Base-by-base conservation (phyloP, 2,797 vertebrate species). In the Poeciliopsis turneri region DNA sequence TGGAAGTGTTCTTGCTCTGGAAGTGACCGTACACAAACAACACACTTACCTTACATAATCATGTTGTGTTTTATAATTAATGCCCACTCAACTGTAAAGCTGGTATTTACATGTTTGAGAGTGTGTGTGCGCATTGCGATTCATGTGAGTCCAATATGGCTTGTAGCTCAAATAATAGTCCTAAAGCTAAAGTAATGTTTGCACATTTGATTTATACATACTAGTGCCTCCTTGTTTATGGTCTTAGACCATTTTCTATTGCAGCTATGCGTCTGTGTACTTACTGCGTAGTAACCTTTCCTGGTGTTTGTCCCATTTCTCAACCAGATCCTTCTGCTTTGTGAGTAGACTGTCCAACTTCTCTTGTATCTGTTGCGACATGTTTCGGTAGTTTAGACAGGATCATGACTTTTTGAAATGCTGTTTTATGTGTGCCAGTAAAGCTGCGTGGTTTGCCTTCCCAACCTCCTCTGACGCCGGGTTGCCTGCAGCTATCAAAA, bases 381-480 rank as follows among this genome's bases (percentile, higher is more conserved):
- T 70, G 82, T n/a, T 15, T 25, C 84, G 28, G 49, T 77, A 66
- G 51, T 69, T 69, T 70, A 70, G 41, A 70, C 39, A n/a, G 36
- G 25, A 45, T 70, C 25, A 28, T 15, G 25, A 51, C 15, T 70
- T 80, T 73, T 15, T 57, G 6, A 6, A 30, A 20, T 55, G 8
- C 20, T 25, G 66, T 46, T 30, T 66, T 12, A 43, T 78, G 51
- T 55, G 72, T 79, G 73, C 71, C 33, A 68, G 9, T 66, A 69
- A 77, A 71, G 46, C 33, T 87, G 75, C 66, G 16, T 12, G 36
- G 75, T 73, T 72, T 71, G 46, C 25, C 79, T 68, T 28, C 55
- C 66, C 85, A n/a, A 96, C 96, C 98, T 99, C 97, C 69, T 98
- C 96, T 0, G 97, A 96, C 0, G 96, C 97, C 0, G 97, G 97